These are phyloP conservation scores for Caenorhabditis imperialis DNA, from an alignment of 2,888 invertebrate genomes.

Conservation along the genomic window DNA sequence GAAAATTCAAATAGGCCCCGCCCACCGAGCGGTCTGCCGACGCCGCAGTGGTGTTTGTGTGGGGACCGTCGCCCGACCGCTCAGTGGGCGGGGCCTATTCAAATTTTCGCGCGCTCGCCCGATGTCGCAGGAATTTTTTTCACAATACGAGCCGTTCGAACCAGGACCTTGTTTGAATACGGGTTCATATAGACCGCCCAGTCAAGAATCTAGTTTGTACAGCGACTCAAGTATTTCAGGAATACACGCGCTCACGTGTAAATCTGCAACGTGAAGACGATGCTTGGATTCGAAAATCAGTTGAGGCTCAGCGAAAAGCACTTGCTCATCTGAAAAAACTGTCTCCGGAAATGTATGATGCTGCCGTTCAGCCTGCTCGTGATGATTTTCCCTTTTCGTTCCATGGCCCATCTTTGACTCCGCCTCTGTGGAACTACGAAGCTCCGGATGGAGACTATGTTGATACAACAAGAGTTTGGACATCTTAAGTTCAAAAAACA, in stretches of 20 bases:
- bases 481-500: too few relatives aligned
- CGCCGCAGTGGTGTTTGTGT: too few relatives aligned
- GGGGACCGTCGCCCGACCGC: too few relatives aligned
- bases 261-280: conserved; percentile 80
- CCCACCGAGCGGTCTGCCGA: too few relatives aligned
- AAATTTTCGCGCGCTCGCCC: too few relatives aligned
- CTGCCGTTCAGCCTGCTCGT: conserved; percentile 83
- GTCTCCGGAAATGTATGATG: conserved; percentile 89
- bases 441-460: conserved; percentile 92
- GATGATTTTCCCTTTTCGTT: conserved; percentile 84
- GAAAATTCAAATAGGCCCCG: too few relatives aligned
- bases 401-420: conserved; percentile 87
- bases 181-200: too few relatives aligned
- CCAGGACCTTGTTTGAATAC: too few relatives aligned
- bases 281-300: conserved; percentile 84
- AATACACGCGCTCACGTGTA: conserved; percentile 60
- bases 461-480: conserved; percentile 82
- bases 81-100: too few relatives aligned
- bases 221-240: conserved; percentile 56
- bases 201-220: too few relatives aligned
- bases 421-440: conserved; percentile 87
- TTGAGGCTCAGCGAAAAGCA: conserved; percentile 86
- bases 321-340: conserved; percentile 86
- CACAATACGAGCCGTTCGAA: too few relatives aligned
- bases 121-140: too few relatives aligned